Percentiles rank a stretch among this genome's conserved stretches.
Conservation (phyloP, 2,888 invertebrate genomes). For the Elysia crispata region DNA sequence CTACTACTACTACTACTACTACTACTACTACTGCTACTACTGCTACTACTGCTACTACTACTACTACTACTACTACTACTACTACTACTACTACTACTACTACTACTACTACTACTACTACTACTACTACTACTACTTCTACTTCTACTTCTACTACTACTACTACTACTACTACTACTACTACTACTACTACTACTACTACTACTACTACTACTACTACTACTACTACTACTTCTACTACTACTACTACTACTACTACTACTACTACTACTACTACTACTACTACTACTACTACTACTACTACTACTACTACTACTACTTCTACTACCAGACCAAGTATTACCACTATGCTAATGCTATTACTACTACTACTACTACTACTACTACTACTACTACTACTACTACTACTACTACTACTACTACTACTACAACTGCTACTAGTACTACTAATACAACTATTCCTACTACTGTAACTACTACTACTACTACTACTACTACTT, state of each 20-base stretch:
- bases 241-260: slow-evolving; percentile 2
- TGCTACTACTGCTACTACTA: background rate
- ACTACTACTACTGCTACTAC: slow-evolving; percentile 1
- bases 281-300: slow-evolving; percentile 4
- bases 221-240: slow-evolving; percentile 9
- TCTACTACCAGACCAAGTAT: background rate
- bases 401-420: slow-evolving; percentile 1
- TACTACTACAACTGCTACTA: background rate
- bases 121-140: background rate
- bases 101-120: slow-evolving; percentile 12
- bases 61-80: background rate
- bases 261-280: slow-evolving; percentile 1
- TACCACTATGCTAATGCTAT: no score
- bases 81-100: slow-evolving; percentile 7
- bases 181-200: background rate
- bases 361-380: background rate
- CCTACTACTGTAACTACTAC: no score
- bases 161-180: background rate
- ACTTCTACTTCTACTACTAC: background rate
- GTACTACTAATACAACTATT: no score
- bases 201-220: slow-evolving; percentile 15
- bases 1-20: background rate
- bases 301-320: slow-evolving; percentile 9
- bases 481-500: background rate
- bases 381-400: slow-evolving; percentile 10